A percentile compares a stretch with the other conserved stretches of the same genome.
phyloP scores from a whole-genome alignment of 2,113 vertebrate genomes.

The Perognathus longimembris region DNA sequence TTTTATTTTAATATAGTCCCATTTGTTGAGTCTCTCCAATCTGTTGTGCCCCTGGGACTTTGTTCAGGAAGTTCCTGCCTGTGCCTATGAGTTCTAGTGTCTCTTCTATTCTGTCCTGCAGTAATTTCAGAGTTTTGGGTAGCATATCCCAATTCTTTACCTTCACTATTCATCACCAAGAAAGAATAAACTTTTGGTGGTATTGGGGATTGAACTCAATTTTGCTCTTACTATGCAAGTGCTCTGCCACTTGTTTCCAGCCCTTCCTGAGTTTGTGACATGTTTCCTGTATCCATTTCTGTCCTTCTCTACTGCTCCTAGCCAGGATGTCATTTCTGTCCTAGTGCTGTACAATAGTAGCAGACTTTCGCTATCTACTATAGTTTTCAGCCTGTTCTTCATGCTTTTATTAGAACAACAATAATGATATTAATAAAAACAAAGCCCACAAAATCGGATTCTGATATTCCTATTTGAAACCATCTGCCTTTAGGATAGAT shows the following conservation, averaged over 20 bases:
- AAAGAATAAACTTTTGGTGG: not conserved
- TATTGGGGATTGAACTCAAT: too few relatives aligned
- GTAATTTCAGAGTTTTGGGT: too few relatives aligned
- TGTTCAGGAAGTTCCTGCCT: too few relatives aligned
- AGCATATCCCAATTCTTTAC: too few relatives aligned
- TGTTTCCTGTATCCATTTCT: not conserved
- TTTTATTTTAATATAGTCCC: too few relatives aligned
- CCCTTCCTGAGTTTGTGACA: not conserved
- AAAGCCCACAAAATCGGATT: not conserved
- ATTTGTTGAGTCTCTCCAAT: too few relatives aligned
- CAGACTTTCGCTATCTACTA: not conserved
- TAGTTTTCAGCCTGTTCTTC: not conserved
- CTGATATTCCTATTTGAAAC: slow-evolving; percentile 21
- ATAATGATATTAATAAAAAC: not conserved
- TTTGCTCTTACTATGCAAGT: too few relatives aligned
- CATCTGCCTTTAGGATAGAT: not conserved
- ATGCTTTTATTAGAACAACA: slow-evolving; percentile 8
- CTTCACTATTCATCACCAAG: not conserved
- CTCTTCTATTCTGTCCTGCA: too few relatives aligned
- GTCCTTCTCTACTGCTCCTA: not conserved
- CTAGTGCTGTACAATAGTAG: not conserved
- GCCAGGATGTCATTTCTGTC: not conserved
- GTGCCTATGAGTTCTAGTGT: too few relatives aligned
- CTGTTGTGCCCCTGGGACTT: too few relatives aligned
- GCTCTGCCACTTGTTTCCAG: too few relatives aligned